Conservation (phyloP, 2,797 vertebrate genomes). For the Moxostoma hubbsi region DNA sequence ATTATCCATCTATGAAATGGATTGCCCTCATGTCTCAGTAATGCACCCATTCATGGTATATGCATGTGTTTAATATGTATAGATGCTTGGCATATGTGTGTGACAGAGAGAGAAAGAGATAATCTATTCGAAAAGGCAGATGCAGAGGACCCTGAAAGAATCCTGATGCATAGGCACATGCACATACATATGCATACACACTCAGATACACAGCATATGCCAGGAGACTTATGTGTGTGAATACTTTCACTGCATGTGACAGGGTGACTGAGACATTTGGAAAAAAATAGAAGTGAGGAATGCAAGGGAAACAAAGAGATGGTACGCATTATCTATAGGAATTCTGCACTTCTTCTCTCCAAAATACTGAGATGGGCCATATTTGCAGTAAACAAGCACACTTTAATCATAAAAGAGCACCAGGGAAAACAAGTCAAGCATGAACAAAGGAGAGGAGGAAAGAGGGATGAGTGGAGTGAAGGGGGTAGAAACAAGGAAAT, state of each 20-base stretch:
- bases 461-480: constrained; percentile 23
- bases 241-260: background rate
- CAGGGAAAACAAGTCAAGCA: constrained; percentile 36
- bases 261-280: background rate
- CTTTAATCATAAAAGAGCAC: constrained; percentile 34
- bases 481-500: background rate
- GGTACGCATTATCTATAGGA: constrained; percentile 2
- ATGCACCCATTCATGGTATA: constrained; percentile 25
- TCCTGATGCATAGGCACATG: constrained; percentile 20
- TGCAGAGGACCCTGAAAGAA: constrained; percentile 29
- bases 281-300: constrained; percentile 10
- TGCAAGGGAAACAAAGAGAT: constrained; percentile 17
- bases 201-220: background rate
- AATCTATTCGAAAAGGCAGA: constrained; percentile 40
- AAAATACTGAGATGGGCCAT: constrained; percentile 1
- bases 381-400: constrained; percentile 8
- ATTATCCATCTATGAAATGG: constrained; percentile 64
- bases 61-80: constrained; percentile 51
- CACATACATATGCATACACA: background rate
- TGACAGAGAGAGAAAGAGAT: constrained; percentile 18
- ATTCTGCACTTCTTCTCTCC: background rate
- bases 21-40: constrained; percentile 38
- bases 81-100: constrained; percentile 47
- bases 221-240: constrained; percentile 35
- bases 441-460: constrained; percentile 12